phyloP scores from a whole-genome alignment of 2,113 vertebrate species.

The Zeus faber region DNA sequence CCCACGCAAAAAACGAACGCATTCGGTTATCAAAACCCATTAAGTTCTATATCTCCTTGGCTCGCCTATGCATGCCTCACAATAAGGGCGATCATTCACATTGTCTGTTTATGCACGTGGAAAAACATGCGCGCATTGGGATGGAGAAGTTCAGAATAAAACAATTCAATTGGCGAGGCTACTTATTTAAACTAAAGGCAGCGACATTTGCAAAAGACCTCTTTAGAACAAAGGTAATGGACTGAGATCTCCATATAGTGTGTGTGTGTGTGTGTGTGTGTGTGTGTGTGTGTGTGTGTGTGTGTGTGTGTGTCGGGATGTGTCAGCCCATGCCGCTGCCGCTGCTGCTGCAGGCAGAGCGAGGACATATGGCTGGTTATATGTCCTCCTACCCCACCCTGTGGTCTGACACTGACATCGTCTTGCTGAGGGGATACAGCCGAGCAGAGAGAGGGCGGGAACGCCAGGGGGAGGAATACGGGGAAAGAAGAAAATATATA shows the following conservation, averaged over 20 bases:
- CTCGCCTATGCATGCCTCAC: slow-evolving; percentile 10
- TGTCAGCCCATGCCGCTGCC: background rate
- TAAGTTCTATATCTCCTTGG: slow-evolving; percentile 24
- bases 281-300: background rate
- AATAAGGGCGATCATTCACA: slow-evolving; percentile 17
- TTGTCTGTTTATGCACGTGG: background rate
- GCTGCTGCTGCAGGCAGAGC: slow-evolving; percentile 40
- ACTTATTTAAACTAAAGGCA: too few relatives aligned
- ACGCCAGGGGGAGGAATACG: background rate
- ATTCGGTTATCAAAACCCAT: slow-evolving; percentile 52
- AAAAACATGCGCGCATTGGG: background rate
- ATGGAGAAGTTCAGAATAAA: too few relatives aligned
- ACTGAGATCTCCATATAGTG: too few relatives aligned
- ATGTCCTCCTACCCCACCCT: slow-evolving; percentile 89
- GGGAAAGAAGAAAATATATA: background rate
- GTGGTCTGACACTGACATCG: slow-evolving; percentile 81
- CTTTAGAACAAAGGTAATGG: too few relatives aligned
- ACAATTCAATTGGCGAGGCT: too few relatives aligned
- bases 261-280: background rate
- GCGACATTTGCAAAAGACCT: too few relatives aligned
- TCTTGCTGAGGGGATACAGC: slow-evolving; percentile 33
- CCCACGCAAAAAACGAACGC: slow-evolving; percentile 51
- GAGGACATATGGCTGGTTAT: slow-evolving; percentile 57
- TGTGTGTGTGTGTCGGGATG: background rate
- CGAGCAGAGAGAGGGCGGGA: slow-evolving; percentile 6